Conservation (phyloP, 2,797 vertebrate genomes). For the Squalus acanthias region DNA sequence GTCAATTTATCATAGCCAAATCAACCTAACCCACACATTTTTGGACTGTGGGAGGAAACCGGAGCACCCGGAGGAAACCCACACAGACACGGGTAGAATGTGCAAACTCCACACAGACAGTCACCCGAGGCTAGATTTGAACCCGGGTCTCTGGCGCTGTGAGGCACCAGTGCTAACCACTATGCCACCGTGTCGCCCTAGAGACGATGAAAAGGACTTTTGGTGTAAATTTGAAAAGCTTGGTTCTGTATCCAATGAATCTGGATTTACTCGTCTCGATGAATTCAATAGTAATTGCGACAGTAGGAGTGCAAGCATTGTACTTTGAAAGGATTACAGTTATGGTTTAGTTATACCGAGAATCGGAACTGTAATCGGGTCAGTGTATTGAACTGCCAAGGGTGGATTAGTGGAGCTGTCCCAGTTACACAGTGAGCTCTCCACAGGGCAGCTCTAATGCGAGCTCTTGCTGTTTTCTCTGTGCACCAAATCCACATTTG, state of each 20-base stretch:
- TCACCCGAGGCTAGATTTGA: no score
- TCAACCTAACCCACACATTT: no score
- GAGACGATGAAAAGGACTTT: background rate
- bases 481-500: background rate
- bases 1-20: no score
- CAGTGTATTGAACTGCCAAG: slow-evolving; percentile 20
- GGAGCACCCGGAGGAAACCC: no score
- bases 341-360: slow-evolving; percentile 12
- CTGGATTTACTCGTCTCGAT: background rate
- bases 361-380: background rate
- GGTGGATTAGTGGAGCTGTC: slow-evolving; percentile 29
- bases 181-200: no score
- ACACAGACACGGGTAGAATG: no score
- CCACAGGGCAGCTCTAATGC: no score
- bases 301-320: background rate
- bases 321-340: slow-evolving; percentile 26
- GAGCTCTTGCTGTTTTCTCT: background rate
- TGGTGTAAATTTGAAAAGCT: background rate
- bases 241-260: background rate
- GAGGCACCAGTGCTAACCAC: no score
- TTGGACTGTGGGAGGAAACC: no score
- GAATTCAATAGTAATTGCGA: background rate
- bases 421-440: slow-evolving; percentile 16
- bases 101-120: no score
- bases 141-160: no score